Evolutionary conservation across 1,140 invertebrate genomes (phyloP), one percentile per base, ranked within the genome.

Genomic region (Leptoteleia sp.): DNA sequence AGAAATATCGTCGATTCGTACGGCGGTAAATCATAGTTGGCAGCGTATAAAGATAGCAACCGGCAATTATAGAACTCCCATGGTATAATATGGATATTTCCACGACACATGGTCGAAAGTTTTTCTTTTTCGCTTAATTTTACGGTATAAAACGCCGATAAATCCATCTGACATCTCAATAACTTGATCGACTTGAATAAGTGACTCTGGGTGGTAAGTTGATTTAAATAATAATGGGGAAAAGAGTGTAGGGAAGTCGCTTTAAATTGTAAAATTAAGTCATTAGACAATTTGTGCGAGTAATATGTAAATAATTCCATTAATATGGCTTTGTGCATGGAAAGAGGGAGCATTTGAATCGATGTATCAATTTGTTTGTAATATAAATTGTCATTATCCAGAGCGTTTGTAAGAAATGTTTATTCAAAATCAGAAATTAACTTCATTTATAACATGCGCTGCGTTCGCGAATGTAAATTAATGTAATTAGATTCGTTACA

Each of bases 91-190:
- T 50, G 35, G 11, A 8, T 45, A 64, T 64, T 64, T 48, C 40
- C 45, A 64, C 45, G 25, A 64, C 59, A 64, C 50, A 50, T 31
- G 45, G 43, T 64, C 59, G 27, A 62, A 22, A 40, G 59, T 40
- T 64, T 64, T 64, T 40, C 59, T 50, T n/a, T n/a, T 40, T 45
- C 35, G 4, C 29, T 64, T 64, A 50, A 64, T 64, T 50, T 64
- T 29, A 64, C 19, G 43, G 35, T 50, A 64, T 64, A 50, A 64
- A 64, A 48, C 12, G n/a, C 45, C 45, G 12, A 64, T 64, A 64
- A 64, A 64, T 64, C 50, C 15, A 42, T 50, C 16, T 50, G 45
- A 64, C 45, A 17, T 50, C 33, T 64, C 45, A 64, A 48, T 64
- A 50, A 50, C 17, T 9, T 22, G 9, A 38, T 48, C 40, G 15